phyloP scores from a whole-genome alignment of 2,888 invertebrate genomes.

The Meteorus cinctellus region DNA sequence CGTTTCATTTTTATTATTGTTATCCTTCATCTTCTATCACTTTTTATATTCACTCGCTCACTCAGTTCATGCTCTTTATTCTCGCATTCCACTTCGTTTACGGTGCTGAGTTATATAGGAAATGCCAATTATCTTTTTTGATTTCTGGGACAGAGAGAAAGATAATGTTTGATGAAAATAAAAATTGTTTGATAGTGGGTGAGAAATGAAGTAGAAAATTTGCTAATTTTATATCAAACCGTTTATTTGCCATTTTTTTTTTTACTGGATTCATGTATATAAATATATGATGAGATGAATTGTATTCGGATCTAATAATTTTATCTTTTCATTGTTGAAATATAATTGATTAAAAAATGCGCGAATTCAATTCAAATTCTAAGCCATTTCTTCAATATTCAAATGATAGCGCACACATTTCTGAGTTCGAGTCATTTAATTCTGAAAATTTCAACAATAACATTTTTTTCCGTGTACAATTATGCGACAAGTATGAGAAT shows the following conservation, averaged over 20 bases:
- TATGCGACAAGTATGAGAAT: constrained; percentile 37
- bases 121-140: constrained; percentile 26
- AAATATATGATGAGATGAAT: no score
- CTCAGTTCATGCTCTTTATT: constrained; percentile 5
- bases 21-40: background rate
- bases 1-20: background rate
- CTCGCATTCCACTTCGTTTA: constrained; percentile 22
- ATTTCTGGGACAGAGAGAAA: constrained; percentile 13
- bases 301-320: no score
- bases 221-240: background rate
- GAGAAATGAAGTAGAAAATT: background rate
- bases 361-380: no score
- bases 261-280: no score
- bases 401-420: no score
- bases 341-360: no score
- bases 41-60: background rate
- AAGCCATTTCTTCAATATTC: no score
- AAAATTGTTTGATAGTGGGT: background rate
- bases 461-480: background rate
- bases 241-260: no score
- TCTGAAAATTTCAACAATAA: no score
- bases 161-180: constrained; percentile 9
- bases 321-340: no score
- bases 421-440: no score
- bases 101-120: background rate